A percentile compares a stretch with the other conserved stretches of the same genome.
These are phyloP conservation scores for Ascidia mentula DNA, from an alignment of 23 tunicate species.

Conservation along the genomic window DNA sequence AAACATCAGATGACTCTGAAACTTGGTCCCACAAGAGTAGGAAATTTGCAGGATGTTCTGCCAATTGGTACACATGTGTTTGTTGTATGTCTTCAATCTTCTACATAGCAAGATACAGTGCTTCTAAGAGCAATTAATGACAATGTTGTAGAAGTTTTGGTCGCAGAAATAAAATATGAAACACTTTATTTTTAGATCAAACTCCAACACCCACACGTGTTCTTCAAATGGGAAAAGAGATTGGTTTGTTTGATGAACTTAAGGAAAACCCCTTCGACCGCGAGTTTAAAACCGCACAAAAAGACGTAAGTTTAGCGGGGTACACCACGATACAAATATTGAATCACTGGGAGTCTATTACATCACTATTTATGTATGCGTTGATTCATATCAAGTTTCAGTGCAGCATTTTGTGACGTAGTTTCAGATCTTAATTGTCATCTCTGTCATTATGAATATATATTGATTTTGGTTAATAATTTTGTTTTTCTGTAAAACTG, in stretches of 20 bases:
- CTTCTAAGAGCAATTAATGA: no score
- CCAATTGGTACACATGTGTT: conserved; percentile 63
- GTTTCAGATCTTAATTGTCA: no score
- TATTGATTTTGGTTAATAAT: no score
- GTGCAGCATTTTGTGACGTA: no score
- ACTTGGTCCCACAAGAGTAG: conserved; percentile 52
- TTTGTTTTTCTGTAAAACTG: no score
- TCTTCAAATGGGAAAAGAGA: conserved; percentile 71
- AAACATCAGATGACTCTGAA: conserved; percentile 95
- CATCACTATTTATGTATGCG: background rate
- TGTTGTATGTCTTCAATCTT: no score
- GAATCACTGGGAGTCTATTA: background rate
- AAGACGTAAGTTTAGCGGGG: conserved; percentile 75
- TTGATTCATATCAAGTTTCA: no score
- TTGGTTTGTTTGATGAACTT: conserved; percentile 83
- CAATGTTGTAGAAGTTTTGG: no score
- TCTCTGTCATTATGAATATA: no score
- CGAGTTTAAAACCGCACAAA: conserved; percentile 74
- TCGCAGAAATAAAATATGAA: no score
- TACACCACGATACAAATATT: background rate
- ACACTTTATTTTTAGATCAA: conserved; percentile 46
- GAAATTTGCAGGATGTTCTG: conserved; percentile 62
- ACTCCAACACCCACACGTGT: conserved; percentile 91
- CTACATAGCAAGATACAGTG: no score
- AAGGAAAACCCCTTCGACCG: conserved; percentile 68